These are phyloP conservation scores for Caranx melampygus DNA, from an alignment of 2,113 vertebrate genomes.

Conservation along the genomic window DNA sequence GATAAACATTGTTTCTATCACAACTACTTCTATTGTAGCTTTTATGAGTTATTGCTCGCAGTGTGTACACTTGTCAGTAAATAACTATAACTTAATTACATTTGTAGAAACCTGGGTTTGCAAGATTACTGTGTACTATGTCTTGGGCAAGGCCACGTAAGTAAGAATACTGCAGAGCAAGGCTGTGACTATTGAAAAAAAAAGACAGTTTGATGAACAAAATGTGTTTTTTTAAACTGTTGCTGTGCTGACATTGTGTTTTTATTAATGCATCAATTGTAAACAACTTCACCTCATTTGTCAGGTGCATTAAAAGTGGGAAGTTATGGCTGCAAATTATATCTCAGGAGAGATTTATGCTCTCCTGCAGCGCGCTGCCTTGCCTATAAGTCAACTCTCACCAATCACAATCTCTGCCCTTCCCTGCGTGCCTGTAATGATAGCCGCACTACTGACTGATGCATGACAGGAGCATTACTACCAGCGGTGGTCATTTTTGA, in stretches of 20 bases:
- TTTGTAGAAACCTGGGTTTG: constrained; percentile 4
- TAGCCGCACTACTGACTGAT: constrained; percentile 52
- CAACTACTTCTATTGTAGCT: too few species aligned
- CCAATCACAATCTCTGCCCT: constrained; percentile 31
- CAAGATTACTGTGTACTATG: neutral
- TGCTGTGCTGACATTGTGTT: constrained; percentile 8
- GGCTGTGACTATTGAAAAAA: neutral
- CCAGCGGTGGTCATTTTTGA: constrained; percentile 47
- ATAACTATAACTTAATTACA: too few species aligned
- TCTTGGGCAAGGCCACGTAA: neutral
- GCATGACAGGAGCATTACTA: constrained; percentile 33
- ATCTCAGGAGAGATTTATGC: constrained; percentile 29
- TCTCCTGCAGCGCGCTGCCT: neutral
- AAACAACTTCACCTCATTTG: constrained; percentile 37
- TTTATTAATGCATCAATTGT: constrained; percentile 5
- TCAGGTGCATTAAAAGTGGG: constrained; percentile 27
- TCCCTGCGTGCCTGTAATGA: constrained; percentile 48
- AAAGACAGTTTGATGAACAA: constrained; percentile 5
- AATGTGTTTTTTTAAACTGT: neutral
- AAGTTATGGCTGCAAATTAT: constrained; percentile 21
- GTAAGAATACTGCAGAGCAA: constrained; percentile 3
- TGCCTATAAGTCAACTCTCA: constrained; percentile 33
- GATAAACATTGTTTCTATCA: too few species aligned
- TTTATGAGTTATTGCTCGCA: too few species aligned
- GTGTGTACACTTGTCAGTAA: too few species aligned